Evolutionary conservation across 92 coral and sea anemone genomes (phyloP), one percentile per base, ranked within the genome.

Genomic region (Meandrina meandrites): DNA sequence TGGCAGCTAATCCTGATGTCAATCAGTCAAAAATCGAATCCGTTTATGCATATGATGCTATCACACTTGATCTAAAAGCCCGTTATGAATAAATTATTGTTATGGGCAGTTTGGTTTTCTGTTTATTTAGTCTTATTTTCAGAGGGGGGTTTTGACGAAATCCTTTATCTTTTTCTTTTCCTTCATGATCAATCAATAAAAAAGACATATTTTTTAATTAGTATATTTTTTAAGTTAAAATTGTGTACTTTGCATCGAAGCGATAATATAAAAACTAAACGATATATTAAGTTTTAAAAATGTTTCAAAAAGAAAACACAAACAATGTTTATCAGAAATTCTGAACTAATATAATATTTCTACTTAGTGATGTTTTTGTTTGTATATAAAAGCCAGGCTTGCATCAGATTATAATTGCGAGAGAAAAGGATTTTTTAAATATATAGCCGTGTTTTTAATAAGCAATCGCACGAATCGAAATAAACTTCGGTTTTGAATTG

Each of bases 81-180:
- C 85, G 77, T 81, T 81, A 66, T 81, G 85, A 81, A 81, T 81
- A 81, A 81, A 67, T 81, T 68, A 81, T 42, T 8, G 37, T 79
- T 48, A 69, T 66, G 76, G 75, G 2, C 75, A 81, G 42, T 66
- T 66, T 66, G 35, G 22, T 67, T 37, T 81, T 67, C 28, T 68
- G 74, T 81, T 81, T 67, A 68, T 28, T 67, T 67, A 81, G 64
- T 81, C 34, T 81, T 80, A 36, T 81, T n/a, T 66, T 28, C 31
- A 66, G 37, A 15, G 62, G 76, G 60, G 64, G 31, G 6, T 36
- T 17, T 68, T 16, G 58, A 81, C 22, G 28, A 36, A 57, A 9
- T 24, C 28, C 66, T 79, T 11, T 2, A 36, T 17, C 24, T 22
- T 40, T n/a, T 36, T 21, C 51, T 3, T 19, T 40, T 73, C n/a